Percentiles rank a stretch among this genome's conserved stretches.
These are phyloP conservation scores for Solenodon paradoxus DNA, from an alignment of 2,113 vertebrate genomes.

Conservation along the genomic window DNA sequence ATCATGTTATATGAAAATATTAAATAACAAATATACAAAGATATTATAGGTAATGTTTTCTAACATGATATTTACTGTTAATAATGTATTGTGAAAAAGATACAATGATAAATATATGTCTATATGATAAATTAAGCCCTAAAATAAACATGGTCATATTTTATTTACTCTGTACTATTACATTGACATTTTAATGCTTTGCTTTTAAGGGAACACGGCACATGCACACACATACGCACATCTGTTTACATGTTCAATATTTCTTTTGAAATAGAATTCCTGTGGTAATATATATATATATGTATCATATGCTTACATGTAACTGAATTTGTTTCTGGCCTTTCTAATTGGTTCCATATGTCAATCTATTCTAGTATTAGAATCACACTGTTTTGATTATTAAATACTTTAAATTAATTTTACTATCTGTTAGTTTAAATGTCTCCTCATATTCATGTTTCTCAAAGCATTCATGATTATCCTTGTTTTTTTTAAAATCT, in stretches of 20 bases:
- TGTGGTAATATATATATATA: background rate
- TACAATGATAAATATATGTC: background rate
- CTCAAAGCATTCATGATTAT: background rate
- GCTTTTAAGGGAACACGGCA: background rate
- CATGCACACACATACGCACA: too few relatives aligned
- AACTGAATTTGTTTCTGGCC: background rate
- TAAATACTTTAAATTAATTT: background rate
- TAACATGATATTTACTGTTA: background rate
- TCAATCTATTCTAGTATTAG: background rate
- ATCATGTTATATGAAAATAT: background rate
- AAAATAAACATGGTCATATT: background rate
- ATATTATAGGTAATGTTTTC: background rate
- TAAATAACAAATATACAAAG: background rate
- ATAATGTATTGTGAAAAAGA: background rate
- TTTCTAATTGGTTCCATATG: conserved; percentile 2
- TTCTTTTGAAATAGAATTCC: background rate
- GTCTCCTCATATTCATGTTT: background rate
- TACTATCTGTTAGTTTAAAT: background rate
- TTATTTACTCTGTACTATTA: background rate
- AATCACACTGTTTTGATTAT: background rate
- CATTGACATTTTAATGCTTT: background rate
- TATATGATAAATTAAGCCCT: background rate
- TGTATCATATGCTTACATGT: background rate
- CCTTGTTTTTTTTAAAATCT: background rate
- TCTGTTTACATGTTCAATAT: background rate